Conservation (phyloP, 2,113 vertebrate species). For the Seriola quinqueradiata region DNA sequence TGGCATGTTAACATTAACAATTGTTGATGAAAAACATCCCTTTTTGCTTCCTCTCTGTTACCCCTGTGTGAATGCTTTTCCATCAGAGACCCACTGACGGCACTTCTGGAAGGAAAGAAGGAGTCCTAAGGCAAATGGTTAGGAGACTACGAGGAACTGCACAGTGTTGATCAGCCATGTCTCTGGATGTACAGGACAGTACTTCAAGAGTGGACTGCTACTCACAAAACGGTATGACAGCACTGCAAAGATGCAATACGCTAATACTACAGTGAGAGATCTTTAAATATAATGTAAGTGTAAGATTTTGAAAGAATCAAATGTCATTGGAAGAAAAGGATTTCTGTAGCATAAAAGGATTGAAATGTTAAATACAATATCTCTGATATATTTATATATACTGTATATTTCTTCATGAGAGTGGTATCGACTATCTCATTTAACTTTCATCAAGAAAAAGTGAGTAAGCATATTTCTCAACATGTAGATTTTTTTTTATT, state of each 20-base stretch:
- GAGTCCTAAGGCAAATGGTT: conserved; percentile 38
- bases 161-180: conserved; percentile 20
- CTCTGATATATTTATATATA: background rate
- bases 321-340: background rate
- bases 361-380: background rate
- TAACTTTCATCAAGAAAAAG: no score
- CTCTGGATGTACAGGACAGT: background rate
- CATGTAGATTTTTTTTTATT: no score
- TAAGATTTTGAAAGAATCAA: conserved; percentile 7
- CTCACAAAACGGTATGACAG: conserved; percentile 8
- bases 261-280: background rate
- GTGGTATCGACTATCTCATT: no score
- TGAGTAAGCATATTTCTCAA: no score
- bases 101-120: conserved; percentile 40
- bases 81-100: conserved; percentile 46
- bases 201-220: background rate
- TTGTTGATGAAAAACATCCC: background rate
- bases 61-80: conserved; percentile 20
- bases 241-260: background rate
- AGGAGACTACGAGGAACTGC: conserved; percentile 26
- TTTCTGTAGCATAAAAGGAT: no score
- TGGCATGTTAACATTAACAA: conserved; percentile 31
- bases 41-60: conserved; percentile 39
- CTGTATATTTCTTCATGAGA: no score
- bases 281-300: background rate